Base-by-base conservation (phyloP, 2,113 vertebrate genomes). In the Xenus cinereus region DNA sequence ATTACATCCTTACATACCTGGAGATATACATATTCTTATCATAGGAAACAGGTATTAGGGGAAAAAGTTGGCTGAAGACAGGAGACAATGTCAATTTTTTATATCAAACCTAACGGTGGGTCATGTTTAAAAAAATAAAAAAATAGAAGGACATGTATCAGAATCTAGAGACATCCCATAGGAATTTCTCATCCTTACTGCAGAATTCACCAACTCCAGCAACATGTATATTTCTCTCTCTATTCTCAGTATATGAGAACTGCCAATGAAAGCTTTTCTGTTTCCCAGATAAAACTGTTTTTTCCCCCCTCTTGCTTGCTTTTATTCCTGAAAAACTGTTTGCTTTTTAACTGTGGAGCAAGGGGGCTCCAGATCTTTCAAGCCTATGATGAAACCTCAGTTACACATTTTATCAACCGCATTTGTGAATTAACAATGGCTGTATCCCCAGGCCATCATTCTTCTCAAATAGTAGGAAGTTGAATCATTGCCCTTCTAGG, bases 251-350 rank as follows among this genome's bases (percentile, higher is more conserved):
- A 13, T 51, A 81, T 39, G 56, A 89, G 76, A 84, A 71, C 56
- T 78, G 77, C 71, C 69, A 95, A 79, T 84, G 89, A 89, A 89
- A 93, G 51, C 46, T 81, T 92, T 87, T 89, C 80, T 71, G 75
- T 63, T 85, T 92, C 71, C 26, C 57, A 76, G 75, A 67, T 84
- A 67, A 66, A 91, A 75, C 20, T 84, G 10, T 24, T 68, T 62
- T 62, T n/a, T 39, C 12, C 14, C 24, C 22, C 30, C 23, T 32
- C 48, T 60, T 39, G 14, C 68, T 66, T 66, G 63, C 57, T 90
- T 80, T 67, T 67, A 88, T 69, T 48, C 69, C 71, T 27, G 46
- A 81, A 77, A 85, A 45, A 83, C 84, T 64, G 39, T 77, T 95
- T 87, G 30, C 56, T 82, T 95, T 93, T 78, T 62, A 82, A 60